These are phyloP conservation scores for Stenurella melanura DNA, from an alignment of 2,888 invertebrate genomes.

Conservation along the genomic window DNA sequence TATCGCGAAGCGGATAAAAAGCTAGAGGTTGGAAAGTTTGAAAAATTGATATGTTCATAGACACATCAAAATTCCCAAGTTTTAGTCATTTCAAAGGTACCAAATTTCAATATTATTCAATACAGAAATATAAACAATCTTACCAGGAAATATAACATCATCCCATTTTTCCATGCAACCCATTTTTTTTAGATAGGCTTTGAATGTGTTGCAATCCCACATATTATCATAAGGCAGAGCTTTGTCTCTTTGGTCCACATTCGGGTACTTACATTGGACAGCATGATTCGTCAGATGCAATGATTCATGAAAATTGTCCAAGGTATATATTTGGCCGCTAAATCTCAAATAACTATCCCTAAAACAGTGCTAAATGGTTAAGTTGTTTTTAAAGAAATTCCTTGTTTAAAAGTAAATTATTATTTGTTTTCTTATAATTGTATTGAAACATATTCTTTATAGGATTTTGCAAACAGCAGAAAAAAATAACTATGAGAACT, in stretches of 20 bases:
- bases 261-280: constrained; percentile 91
- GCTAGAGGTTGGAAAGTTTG: too few relatives aligned
- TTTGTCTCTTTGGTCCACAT: constrained; percentile 80
- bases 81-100: too few relatives aligned
- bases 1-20: too few relatives aligned
- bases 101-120: too few relatives aligned
- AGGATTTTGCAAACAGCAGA: too few relatives aligned
- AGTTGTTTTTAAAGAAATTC: not conserved
- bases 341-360: constrained; percentile 94
- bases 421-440: too few relatives aligned
- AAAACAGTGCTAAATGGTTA: constrained; percentile 60
- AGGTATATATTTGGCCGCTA: constrained; percentile 90
- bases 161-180: constrained; percentile 89
- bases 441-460: too few relatives aligned
- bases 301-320: constrained; percentile 92
- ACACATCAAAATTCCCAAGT: too few relatives aligned
- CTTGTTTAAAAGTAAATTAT: too few relatives aligned
- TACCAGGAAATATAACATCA: constrained; percentile 90
- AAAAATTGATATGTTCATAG: too few relatives aligned
- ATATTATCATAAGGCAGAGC: constrained; percentile 92
- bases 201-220: constrained; percentile 94
- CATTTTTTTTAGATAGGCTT: constrained; percentile 79
- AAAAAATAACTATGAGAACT: too few relatives aligned
- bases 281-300: constrained; percentile 96
- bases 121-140: constrained; percentile 65